A percentile compares a stretch with the other conserved stretches of the same genome.
Evolutionary conservation across 37 sponge, comb jelly and placozoan genomes (phyloP).

Genomic region (Beroe forskalii): DNA sequence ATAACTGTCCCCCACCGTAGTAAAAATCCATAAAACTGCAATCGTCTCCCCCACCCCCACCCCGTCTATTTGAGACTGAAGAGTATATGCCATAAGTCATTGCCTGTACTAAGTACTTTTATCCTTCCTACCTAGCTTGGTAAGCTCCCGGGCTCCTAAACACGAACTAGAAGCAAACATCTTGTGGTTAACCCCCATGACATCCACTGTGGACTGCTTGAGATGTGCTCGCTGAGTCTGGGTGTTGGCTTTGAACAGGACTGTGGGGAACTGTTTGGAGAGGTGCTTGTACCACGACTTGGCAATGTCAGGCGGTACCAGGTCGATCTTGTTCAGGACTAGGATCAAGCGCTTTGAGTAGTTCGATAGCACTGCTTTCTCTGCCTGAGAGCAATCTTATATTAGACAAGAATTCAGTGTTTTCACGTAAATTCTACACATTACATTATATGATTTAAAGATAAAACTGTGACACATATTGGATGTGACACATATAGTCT

Average conservation of each 20-base stretch:
- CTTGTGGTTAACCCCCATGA: constrained; percentile 48
- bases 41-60: no score
- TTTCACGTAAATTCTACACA: no score
- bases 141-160: constrained; percentile 45
- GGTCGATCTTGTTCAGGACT: constrained; percentile 95
- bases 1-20: no score
- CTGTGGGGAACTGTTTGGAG: constrained; percentile 85
- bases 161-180: constrained; percentile 30
- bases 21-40: no score
- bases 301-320: constrained; percentile 79
- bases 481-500: no score
- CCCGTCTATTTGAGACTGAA: no score
- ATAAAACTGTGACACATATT: no score
- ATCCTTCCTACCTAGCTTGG: constrained; percentile 38
- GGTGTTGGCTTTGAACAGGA: constrained; percentile 92
- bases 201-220: constrained; percentile 18
- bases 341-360: constrained; percentile 84
- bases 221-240: constrained; percentile 75
- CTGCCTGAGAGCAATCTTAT: no score
- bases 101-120: no score
- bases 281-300: constrained; percentile 87
- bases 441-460: no score
- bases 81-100: no score
- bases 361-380: constrained; percentile 79
- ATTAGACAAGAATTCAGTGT: no score